Evolutionary conservation across 2,113 vertebrate species (phyloP), one percentile per base, ranked within the genome.

Genomic region (Chaetorhynchus papuensis): DNA sequence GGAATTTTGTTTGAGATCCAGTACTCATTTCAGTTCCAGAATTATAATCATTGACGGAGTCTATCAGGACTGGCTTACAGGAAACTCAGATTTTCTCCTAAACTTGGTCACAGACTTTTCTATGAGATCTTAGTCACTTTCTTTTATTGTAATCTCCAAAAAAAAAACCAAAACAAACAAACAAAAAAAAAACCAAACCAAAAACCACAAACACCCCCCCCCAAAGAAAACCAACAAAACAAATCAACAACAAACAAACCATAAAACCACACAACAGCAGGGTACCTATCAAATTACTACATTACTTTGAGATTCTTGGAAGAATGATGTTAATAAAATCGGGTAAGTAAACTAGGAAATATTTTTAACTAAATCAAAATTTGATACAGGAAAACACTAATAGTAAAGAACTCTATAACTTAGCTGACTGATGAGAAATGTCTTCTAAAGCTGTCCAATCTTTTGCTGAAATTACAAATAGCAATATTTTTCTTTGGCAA

Each of bases 151-250:
- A 92, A 20, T 54, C 30, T 65, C 15, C 11, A 53, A 28, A 66
- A 33, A 31, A 8, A 1, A 0, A 2, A 12, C 15, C 5, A 4
- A 35, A 61, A 17, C 3, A 49, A 60, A 9, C 18, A 18, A 47
- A 4, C 6, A 50, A 52, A 20, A 1, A 21, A 45, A 56, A 37
- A 6, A 39, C 39, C 12, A 41, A 49, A 3, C 16, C 19, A 31
- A 9, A 4, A 28, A 6, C 1, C 11, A 39, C 13, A 56, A 56
- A 28, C 59, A 41, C 26, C 11, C 2, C 37, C 37, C 26, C 26
- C 19, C 52, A 42, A 11, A 61, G 42, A 61, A 56, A 31, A 2
- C 15, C 49, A 9, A 17, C 17, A 17, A 42, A 49, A 9, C 52
- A 39, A 39, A 39, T 22, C 15, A 45, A 24, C 15, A 59, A 59